phyloP scores from a whole-genome alignment of 1,140 invertebrate genomes.

The Calephelis virginiensis region DNA sequence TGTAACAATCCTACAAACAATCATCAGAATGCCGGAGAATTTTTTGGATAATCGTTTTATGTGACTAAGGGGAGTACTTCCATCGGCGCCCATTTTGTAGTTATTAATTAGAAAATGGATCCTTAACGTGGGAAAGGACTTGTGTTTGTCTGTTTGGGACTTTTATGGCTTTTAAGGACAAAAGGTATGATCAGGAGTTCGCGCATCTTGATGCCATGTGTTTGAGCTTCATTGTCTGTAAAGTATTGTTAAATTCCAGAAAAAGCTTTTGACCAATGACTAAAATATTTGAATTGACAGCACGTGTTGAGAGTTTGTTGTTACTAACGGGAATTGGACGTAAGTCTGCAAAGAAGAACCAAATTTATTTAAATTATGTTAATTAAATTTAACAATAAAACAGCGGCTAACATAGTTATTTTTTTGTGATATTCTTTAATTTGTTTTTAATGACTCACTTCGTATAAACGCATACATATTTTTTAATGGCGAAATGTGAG shows the following conservation, averaged over 20 bases:
- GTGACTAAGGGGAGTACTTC: conserved; percentile 60
- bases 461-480: no score
- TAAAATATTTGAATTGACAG: neutral
- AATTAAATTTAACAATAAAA: no score
- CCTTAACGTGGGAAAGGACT: conserved; percentile 57
- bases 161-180: conserved; percentile 42
- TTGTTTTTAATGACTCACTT: no score
- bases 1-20: conserved; percentile 32
- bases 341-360: neutral
- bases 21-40: conserved; percentile 50
- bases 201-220: conserved; percentile 54
- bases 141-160: conserved; percentile 51
- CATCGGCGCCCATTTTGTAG: conserved; percentile 50
- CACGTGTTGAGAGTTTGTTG: conserved; percentile 3
- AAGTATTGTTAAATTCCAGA: conserved; percentile 38
- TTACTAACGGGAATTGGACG: neutral
- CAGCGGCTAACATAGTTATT: no score
- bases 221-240: conserved; percentile 46
- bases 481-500: no score
- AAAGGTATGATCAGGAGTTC: conserved; percentile 61
- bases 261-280: neutral
- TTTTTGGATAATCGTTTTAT: conserved; percentile 75
- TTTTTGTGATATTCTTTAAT: no score
- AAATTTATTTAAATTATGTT: no score
- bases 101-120: conserved; percentile 69